Conservation (phyloP, 2,797 vertebrate genomes). For the Cyclura pinguis region DNA sequence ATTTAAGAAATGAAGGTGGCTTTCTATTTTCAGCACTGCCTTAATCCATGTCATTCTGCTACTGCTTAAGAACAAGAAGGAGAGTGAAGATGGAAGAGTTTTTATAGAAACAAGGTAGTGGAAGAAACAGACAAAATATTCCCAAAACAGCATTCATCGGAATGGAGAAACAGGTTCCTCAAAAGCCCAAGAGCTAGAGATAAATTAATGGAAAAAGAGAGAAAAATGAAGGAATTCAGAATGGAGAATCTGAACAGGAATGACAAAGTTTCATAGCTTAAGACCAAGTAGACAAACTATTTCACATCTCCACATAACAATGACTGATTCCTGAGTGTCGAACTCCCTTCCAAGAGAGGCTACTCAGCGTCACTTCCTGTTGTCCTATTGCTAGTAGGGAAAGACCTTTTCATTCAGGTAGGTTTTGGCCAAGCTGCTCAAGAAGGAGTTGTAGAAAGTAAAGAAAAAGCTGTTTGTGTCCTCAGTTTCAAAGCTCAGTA, state of each 20-base stretch:
- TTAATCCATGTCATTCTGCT: background rate
- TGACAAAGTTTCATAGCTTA: no score
- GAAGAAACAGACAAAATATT: background rate
- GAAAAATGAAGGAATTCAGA: background rate
- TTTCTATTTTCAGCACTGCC: background rate
- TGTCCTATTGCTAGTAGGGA: background rate
- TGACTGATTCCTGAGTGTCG: background rate
- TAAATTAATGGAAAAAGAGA: background rate
- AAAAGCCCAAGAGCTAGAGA: background rate
- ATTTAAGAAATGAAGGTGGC: no score
- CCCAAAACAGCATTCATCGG: background rate
- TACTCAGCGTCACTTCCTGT: background rate
- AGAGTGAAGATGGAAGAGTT: background rate
- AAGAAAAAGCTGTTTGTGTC: no score
- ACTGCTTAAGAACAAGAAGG: background rate
- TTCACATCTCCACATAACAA: background rate
- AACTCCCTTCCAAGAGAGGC: background rate
- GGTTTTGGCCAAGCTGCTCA: background rate
- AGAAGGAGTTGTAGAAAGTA: no score
- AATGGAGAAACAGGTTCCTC: background rate
- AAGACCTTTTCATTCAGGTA: no score
- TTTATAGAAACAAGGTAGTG: background rate
- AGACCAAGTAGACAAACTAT: background rate
- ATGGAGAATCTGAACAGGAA: background rate
- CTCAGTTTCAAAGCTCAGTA: no score